Evolutionary conservation across 2,797 vertebrate genomes (phyloP).

Genomic region (Cryptoprocta ferox): DNA sequence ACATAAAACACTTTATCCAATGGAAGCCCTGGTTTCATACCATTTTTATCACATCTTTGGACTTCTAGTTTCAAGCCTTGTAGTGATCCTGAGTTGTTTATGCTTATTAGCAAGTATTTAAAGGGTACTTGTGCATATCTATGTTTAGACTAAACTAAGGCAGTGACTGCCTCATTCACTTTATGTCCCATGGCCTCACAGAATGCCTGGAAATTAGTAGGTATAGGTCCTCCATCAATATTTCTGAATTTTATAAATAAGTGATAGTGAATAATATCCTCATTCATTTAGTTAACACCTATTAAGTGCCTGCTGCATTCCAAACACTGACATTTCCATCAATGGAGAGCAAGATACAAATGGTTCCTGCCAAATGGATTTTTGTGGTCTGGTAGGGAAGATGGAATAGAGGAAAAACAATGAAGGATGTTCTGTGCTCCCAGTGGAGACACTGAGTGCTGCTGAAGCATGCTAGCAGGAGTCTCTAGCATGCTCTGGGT

Average conservation of each 20-base stretch:
- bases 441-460: not conserved
- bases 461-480: not conserved
- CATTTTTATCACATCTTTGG: not conserved
- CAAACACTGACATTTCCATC: not conserved
- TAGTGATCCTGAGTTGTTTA: not conserved
- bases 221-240: not conserved
- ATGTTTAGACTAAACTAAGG: not conserved
- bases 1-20: not conserved
- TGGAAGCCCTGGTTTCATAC: not conserved
- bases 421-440: not conserved
- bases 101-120: not conserved
- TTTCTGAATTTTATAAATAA: conserved; percentile 28
- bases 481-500: not conserved
- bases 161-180: not conserved
- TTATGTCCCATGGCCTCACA: not conserved
- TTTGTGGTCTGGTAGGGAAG: not conserved
- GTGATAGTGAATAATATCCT: not conserved
- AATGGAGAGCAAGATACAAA: not conserved
- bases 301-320: not conserved
- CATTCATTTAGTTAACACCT: not conserved
- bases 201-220: not conserved
- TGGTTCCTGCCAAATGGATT: not conserved
- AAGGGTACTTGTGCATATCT: not conserved
- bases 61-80: not conserved
- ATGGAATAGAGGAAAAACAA: not conserved